Percentiles rank a stretch among this genome's conserved stretches.
Conservation (phyloP, 2,888 invertebrate species). For the Drosophila meridionalis region DNA sequence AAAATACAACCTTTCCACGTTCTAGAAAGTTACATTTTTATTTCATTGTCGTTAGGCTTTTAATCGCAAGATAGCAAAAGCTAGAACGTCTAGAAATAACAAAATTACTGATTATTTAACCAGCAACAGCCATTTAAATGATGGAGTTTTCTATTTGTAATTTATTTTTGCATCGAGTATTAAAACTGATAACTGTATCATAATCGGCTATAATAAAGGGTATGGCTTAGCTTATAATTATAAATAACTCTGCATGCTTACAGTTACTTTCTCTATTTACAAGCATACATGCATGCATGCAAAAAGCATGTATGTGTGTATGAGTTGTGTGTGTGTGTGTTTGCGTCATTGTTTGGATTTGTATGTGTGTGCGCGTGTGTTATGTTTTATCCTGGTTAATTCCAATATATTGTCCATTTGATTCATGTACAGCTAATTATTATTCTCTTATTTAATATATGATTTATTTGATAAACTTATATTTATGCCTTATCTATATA, state of each 20-base stretch:
- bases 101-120: conserved; percentile 2
- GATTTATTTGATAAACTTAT: conserved; percentile 3
- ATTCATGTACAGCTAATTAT: conserved; percentile 11
- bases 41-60: not conserved
- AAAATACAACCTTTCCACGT: not conserved
- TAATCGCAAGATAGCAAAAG: conserved; percentile 8
- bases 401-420: conserved; percentile 2
- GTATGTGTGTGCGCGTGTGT: conserved; percentile 9
- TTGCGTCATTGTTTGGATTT: not conserved
- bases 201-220: not conserved
- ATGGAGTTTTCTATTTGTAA: not conserved
- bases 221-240: not conserved
- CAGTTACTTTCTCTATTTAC: not conserved
- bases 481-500: not conserved
- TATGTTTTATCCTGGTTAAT: conserved; percentile 2
- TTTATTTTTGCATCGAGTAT: not conserved
- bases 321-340: not conserved
- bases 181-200: not conserved
- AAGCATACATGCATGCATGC: not conserved
- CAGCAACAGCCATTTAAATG: not conserved
- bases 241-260: conserved; percentile 2
- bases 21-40: not conserved
- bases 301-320: not conserved
- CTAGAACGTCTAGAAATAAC: not conserved
- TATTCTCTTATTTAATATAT: conserved; percentile 9